Evolutionary conservation across 2,797 vertebrate genomes (phyloP).

Genomic region (Pseudocheirus occidentalis): DNA sequence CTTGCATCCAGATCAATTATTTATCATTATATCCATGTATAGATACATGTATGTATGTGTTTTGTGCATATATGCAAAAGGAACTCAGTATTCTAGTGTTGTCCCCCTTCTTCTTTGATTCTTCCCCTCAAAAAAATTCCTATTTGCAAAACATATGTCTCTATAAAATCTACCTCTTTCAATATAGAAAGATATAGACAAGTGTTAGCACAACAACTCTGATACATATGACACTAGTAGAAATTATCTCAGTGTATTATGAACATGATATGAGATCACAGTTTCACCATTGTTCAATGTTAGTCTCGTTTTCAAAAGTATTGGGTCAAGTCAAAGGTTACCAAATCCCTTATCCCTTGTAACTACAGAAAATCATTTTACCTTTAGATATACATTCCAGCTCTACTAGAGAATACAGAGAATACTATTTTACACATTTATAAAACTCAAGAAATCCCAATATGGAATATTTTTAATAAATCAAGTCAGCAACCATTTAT

Average conservation of each 20-base stretch:
- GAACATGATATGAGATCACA: background rate
- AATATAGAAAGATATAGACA: background rate
- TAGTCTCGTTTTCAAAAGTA: background rate
- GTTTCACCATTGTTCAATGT: constrained; percentile 4
- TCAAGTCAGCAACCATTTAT: background rate
- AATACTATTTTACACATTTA: background rate
- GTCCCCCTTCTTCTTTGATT: background rate
- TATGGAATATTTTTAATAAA: background rate
- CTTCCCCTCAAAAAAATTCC: background rate
- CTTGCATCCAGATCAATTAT: background rate
- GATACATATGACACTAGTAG: background rate
- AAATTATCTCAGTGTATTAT: constrained; percentile 39
- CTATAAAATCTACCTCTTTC: background rate
- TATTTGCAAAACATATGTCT: background rate
- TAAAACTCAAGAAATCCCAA: background rate
- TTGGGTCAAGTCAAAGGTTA: background rate
- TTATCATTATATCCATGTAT: background rate
- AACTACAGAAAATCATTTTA: constrained; percentile 1
- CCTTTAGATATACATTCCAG: background rate
- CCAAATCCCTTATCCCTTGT: constrained; percentile 14
- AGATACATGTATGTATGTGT: background rate
- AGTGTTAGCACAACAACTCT: background rate
- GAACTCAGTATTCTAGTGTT: background rate
- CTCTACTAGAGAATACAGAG: background rate
- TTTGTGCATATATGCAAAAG: background rate